A percentile compares a stretch with the other conserved stretches of the same genome.
Evolutionary conservation across 2,797 vertebrate genomes (phyloP).

Genomic region (Anableps anableps): DNA sequence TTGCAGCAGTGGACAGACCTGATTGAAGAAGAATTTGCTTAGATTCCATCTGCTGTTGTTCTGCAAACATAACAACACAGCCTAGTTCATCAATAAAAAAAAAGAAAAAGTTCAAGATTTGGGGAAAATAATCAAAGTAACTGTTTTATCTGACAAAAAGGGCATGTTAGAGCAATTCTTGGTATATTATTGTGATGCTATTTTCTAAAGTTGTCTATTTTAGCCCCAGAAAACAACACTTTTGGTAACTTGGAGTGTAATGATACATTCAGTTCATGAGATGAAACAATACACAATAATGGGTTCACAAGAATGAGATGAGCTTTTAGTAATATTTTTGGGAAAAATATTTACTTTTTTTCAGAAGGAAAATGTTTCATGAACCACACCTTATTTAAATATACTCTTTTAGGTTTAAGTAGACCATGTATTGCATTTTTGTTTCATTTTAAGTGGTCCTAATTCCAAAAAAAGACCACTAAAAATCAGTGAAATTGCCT

Average conservation of each 20-base stretch:
- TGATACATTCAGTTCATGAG: not conserved
- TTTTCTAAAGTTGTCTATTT: not conserved
- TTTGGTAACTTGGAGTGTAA: not conserved
- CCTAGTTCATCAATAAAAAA: not conserved
- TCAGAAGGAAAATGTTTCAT: not conserved
- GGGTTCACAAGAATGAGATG: not conserved
- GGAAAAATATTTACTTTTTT: not conserved
- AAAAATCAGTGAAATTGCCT: not conserved
- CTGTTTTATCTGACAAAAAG: not conserved
- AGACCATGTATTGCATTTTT: not conserved
- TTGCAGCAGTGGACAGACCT: constrained; percentile 71
- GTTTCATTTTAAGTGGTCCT: not conserved
- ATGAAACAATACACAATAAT: not conserved
- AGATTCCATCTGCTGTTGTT: constrained; percentile 21
- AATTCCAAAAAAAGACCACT: not conserved
- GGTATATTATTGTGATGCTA: not conserved
- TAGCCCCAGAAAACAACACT: not conserved
- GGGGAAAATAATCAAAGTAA: not conserved
- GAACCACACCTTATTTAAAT: not conserved
- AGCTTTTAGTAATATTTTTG: no score
- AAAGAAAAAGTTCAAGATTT: not conserved
- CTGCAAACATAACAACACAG: constrained; percentile 5
- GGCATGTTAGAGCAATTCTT: not conserved
- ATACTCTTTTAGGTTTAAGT: not conserved
- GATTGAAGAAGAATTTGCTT: constrained; percentile 53